Evolutionary conservation across 2,888 invertebrate genomes (phyloP), one percentile per base, ranked within the genome.

Genomic region (Drosophila pseudotakahashii): DNA sequence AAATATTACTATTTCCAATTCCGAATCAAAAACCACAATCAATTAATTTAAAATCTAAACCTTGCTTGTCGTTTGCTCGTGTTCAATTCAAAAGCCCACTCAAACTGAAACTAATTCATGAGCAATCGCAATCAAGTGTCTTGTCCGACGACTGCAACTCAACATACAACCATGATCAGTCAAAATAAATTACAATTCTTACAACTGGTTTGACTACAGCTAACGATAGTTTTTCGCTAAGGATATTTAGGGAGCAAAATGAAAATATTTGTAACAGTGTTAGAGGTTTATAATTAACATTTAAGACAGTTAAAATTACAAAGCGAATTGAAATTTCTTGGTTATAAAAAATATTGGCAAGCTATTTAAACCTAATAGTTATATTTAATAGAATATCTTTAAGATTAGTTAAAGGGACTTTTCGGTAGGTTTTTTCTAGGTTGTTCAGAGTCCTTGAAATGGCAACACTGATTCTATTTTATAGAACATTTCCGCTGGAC

Each of bases 41-140:
- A 23, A 59, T 55, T 54, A 54, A 50, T 63, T 60, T 63, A 34
- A 59, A 60, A 42, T 32, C 19, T 13, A 59, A 55, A 34, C 59
- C 59, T 59, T 59, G 59, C 41, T 26, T 42, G 53, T 41, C 58
- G 26, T 6, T 26, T 58, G 26, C 23, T 23, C 54, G 58, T 37
- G 36, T 36, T 23, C 36, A 55, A 45, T 26, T 14, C 39, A 53
- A 54, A 59, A 14, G 30, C 59, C 62, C 48, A 62, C 62, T 62
- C 62, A 34, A 54, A 48, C 47, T 34, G 26, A 48, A 48, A 62
- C 62, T 63, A 36, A 63, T 48, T 66, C 67, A 67, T 47, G 64
- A 52, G 68, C 67, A 66, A 66, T 37, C 64, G 68, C 67, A 66
- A 66, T 66, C 64, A 66, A 37, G 66, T 64, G 51, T 51, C 66